Percentiles rank a stretch among this genome's conserved stretches.
phyloP scores from a whole-genome alignment of 2,113 vertebrate species.

The Mastomys coucha region DNA sequence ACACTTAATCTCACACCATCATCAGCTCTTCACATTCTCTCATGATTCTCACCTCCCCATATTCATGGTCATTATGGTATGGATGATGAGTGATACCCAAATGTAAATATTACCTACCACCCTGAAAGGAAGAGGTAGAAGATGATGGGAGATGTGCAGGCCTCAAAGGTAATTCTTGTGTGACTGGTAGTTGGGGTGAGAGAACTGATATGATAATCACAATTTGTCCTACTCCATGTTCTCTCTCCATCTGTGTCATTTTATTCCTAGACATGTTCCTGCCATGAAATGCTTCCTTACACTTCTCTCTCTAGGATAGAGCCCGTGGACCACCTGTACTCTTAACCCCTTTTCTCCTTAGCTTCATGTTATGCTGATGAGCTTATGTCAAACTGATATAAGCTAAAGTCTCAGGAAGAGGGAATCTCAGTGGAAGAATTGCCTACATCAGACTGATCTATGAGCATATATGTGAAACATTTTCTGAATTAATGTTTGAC shows the following conservation, averaged over 20 bases:
- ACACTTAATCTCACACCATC: no score
- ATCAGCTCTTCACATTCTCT: not conserved
- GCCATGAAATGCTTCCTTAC: no score
- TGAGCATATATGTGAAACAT: not conserved
- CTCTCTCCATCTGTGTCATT: not conserved
- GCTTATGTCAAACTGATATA: not conserved
- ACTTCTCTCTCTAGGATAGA: not conserved
- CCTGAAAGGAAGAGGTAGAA: not conserved
- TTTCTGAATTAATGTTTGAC: not conserved
- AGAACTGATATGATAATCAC: no score
- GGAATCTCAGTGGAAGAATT: not conserved
- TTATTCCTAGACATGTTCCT: not conserved
- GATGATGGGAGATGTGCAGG: not conserved
- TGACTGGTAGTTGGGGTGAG: not conserved
- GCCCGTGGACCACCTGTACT: not conserved
- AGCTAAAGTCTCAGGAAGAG: not conserved
- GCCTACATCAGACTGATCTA: not conserved
- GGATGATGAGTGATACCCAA: not conserved
- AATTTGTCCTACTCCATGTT: not conserved
- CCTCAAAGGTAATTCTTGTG: not conserved
- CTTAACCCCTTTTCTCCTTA: not conserved
- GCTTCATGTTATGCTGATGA: not conserved
- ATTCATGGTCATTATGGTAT: not conserved
- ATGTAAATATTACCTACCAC: not conserved
- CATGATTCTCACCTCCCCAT: not conserved